Conservation (phyloP, 2,888 invertebrate species). For the Coenonympha arcania region DNA sequence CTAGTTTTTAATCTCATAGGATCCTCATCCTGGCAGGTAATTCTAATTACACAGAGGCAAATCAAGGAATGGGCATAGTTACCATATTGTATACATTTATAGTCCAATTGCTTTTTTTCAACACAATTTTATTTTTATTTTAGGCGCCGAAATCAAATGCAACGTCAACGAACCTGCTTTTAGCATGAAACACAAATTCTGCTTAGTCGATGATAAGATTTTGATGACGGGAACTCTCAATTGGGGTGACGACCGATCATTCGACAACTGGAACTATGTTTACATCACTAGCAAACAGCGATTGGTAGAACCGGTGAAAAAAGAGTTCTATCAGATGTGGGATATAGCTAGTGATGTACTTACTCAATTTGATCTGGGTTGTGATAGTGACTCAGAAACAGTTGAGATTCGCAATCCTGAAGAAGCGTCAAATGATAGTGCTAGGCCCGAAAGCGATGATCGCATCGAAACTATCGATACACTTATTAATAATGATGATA, state of each 20-base stretch:
- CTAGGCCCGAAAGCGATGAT: constrained; percentile 18
- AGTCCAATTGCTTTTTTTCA: too few relatives aligned
- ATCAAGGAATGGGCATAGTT: too few relatives aligned
- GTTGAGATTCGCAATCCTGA: constrained; percentile 28
- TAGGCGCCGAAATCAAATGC: constrained; percentile 75
- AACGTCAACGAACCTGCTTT: constrained; percentile 54
- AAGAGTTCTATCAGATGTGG: constrained; percentile 79
- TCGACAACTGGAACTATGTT: constrained; percentile 81
- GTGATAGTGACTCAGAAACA: constrained; percentile 34
- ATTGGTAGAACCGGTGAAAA: constrained; percentile 72
- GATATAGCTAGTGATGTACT: constrained; percentile 31
- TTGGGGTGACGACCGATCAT: constrained; percentile 81
- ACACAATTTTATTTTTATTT: too few relatives aligned
- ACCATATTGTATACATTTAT: too few relatives aligned
- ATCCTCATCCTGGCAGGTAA: too few relatives aligned
- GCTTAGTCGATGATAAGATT: constrained; percentile 76
- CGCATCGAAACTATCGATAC: constrained; percentile 10
- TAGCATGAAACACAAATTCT: constrained; percentile 86
- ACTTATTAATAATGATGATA: background rate
- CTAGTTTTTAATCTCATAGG: too few relatives aligned
- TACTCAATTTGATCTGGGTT: constrained; percentile 24
- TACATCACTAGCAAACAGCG: constrained; percentile 74
- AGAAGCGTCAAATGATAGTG: constrained; percentile 29
- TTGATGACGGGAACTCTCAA: constrained; percentile 83
- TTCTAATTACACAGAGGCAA: too few relatives aligned